Percentiles rank a stretch among this genome's conserved stretches.
Conservation (phyloP, 2,797 vertebrate genomes). For the Pantherophis vulpinus region DNA sequence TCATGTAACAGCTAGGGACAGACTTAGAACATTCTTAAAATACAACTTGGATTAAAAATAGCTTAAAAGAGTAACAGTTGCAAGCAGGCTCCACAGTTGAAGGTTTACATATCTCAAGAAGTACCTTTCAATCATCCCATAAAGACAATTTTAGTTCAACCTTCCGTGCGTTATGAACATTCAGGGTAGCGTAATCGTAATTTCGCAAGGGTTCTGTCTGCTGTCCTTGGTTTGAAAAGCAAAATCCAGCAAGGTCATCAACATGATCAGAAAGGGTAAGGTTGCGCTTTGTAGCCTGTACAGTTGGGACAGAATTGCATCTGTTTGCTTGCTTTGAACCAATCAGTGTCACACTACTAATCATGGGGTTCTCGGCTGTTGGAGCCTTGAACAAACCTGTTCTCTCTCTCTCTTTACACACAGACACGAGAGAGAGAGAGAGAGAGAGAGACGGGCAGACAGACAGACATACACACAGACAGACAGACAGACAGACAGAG, state of each 20-base stretch:
- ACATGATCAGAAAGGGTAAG: neutral
- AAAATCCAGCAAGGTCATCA: neutral
- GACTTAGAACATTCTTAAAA: neutral
- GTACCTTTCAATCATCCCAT: neutral
- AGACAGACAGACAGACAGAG: neutral
- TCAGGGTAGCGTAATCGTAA: neutral
- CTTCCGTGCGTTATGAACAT: neutral
- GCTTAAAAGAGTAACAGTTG: neutral
- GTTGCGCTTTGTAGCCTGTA: neutral
- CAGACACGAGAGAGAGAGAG: neutral
- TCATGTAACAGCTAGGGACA: neutral
- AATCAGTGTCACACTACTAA: neutral
- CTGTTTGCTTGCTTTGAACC: neutral
- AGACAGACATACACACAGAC: neutral
- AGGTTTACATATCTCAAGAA: neutral
- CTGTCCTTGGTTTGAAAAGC: neutral
- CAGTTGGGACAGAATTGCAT: neutral
- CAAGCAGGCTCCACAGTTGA: neutral
- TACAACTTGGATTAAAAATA: neutral
- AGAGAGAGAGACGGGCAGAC: neutral
- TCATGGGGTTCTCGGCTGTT: too few species aligned
- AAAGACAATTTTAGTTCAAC: neutral
- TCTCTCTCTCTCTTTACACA: neutral
- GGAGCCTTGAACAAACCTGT: neutral
- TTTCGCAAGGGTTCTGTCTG: neutral